A percentile compares a stretch with the other conserved stretches of the same genome.
These are phyloP conservation scores for Sphenodon punctatus DNA, from an alignment of 2,797 vertebrate genomes.

Conservation along the genomic window DNA sequence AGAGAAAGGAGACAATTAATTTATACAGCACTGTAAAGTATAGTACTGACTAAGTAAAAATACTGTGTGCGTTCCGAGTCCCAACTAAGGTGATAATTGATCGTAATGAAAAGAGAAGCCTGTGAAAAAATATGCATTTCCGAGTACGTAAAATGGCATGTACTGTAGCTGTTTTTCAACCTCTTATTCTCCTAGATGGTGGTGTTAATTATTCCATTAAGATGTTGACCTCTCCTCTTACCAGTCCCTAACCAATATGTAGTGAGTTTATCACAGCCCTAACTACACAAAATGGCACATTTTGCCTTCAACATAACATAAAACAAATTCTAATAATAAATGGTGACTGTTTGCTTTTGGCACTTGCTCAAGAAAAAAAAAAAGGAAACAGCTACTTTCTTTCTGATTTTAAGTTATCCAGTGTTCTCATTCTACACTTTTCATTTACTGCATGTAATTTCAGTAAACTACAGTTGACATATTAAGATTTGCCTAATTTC, in stretches of 20 bases:
- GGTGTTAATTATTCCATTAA: background rate
- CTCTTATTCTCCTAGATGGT: background rate
- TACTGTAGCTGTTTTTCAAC: background rate
- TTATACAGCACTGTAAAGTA: background rate
- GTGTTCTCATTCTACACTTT: too few relatives aligned
- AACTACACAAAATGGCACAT: background rate
- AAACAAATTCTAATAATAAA: background rate
- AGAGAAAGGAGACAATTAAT: background rate
- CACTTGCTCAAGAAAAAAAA: background rate
- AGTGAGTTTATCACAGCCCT: background rate
- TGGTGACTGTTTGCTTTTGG: background rate
- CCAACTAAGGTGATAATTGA: background rate
- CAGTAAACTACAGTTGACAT: background rate
- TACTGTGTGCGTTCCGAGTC: background rate
- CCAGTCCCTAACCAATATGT: background rate
- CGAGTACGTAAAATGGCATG: background rate
- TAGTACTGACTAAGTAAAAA: background rate
- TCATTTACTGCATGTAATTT: background rate
- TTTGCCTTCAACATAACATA: background rate
- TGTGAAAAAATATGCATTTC: background rate
- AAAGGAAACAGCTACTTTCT: background rate
- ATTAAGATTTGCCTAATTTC: background rate
- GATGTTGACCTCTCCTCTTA: background rate
- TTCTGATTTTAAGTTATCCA: too few relatives aligned
- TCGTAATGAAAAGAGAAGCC: background rate